Evolutionary conservation across 2,113 vertebrate species (phyloP).

Genomic region (Vimba vimba): DNA sequence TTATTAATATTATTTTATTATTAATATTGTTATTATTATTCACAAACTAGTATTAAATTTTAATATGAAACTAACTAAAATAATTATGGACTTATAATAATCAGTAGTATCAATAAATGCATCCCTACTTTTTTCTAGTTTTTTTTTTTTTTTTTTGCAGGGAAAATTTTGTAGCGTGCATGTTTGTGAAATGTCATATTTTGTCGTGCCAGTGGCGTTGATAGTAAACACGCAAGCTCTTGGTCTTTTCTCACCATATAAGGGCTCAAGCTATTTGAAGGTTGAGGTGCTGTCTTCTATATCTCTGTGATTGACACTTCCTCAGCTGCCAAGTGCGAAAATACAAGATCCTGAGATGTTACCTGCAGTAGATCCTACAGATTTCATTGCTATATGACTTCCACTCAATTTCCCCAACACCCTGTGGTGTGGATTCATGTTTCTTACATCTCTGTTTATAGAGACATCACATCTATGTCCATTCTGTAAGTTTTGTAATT

Average conservation of each 20-base stretch:
- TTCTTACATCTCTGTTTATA: background rate
- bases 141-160: too few relatives aligned
- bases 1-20: background rate
- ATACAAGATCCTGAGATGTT: constrained; percentile 25
- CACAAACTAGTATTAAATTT: background rate
- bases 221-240: constrained; percentile 65
- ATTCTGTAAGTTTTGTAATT: background rate
- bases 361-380: constrained; percentile 28
- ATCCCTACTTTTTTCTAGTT: background rate
- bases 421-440: background rate
- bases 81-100: background rate
- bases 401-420: background rate
- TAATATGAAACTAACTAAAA: background rate
- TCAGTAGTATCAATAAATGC: background rate
- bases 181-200: background rate
- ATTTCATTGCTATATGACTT: constrained; percentile 14
- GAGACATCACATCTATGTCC: constrained; percentile 16
- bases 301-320: constrained; percentile 34
- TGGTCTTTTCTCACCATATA: constrained; percentile 55
- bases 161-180: background rate
- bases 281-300: constrained; percentile 36
- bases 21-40: background rate
- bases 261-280: constrained; percentile 40
- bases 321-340: constrained; percentile 26
- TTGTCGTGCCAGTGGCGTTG: constrained; percentile 34